phyloP scores from a whole-genome alignment of 64 coral and sea anemone genomes.

The Anthopleura sola region DNA sequence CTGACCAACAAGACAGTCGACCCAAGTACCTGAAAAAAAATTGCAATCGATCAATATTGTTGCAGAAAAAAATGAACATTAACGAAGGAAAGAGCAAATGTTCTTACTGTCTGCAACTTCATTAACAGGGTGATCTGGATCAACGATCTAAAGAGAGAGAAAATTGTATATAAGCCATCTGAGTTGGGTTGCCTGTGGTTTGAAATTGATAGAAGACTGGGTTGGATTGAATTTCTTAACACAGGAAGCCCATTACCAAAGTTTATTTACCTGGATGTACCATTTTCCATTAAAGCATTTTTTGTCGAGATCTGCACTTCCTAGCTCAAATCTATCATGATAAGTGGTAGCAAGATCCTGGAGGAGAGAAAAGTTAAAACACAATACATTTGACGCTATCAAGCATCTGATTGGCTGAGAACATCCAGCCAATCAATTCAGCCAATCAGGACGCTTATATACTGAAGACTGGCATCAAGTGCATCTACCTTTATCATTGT shows the following conservation, averaged over 20 bases:
- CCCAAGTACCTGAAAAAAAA: slow-evolving; percentile 57
- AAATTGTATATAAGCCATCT: background rate
- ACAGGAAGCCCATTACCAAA: too few species aligned
- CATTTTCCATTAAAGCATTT: slow-evolving; percentile 64
- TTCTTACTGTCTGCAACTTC: slow-evolving; percentile 56
- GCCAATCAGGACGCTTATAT: too few species aligned
- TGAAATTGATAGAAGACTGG: background rate
- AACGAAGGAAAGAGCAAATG: background rate
- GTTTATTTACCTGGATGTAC: slow-evolving; percentile 65
- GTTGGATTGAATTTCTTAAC: too few species aligned
- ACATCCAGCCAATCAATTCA: too few species aligned
- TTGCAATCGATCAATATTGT: background rate
- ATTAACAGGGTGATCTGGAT: slow-evolving; percentile 23
- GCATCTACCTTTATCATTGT: too few species aligned
- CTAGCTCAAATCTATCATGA: slow-evolving; percentile 41
- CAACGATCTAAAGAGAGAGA: slow-evolving; percentile 41
- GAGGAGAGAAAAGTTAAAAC: background rate
- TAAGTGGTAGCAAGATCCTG: slow-evolving; percentile 65
- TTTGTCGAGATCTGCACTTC: slow-evolving; percentile 54
- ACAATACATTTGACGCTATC: background rate
- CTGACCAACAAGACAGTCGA: slow-evolving; percentile 85
- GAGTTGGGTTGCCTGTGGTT: background rate
- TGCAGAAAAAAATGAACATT: background rate
- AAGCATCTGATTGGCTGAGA: too few species aligned
- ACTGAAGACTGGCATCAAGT: too few species aligned